Evolutionary conservation across 2,888 invertebrate genomes (phyloP), one percentile per base, ranked within the genome.

Genomic region (Rotaria magnacalcarata): DNA sequence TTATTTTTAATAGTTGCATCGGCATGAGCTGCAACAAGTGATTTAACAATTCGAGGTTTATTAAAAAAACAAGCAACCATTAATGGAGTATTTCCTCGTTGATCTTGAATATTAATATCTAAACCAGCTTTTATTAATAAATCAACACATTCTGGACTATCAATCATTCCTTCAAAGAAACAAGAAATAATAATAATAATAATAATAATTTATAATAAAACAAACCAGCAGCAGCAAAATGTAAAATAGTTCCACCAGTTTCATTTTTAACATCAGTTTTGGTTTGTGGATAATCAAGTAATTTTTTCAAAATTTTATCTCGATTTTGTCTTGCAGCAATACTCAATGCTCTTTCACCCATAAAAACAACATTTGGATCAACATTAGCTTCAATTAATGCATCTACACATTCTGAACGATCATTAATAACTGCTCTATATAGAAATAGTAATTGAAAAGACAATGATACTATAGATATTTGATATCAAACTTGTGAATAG

Each of bases 11-110:
- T 14, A 34, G 84, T 24, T 84, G 5, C 19, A 85, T 87, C 87
- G 24, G 85, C 85, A 5, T 85, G 84, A 52, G 67, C 27, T 19
- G 54, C 47, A 75, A 87, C 86, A n/a, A 87, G 27, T 34, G 67
- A 80, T 27, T 54, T 43, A 43, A 87, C 47, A 50, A 87, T 87
- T 27, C 84, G 84, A 24, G 87, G 87, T 60, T 87, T 87, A 60
- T 86, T 87, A 19, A 87, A 87, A 80, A 87, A 87, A 56, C 84
- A 47, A 21, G 87, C 85, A 21, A 87, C 87, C 87, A 87, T 87
- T 41, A 84, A 58, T 14, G 87, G 60, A 4, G 87, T 84, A 41
- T 87, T 87, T n/a, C 75, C 56, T 84, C 60, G 54, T 27, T 54
- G 34, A 86, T 87, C 87, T 50, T 75, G 75, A 11, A 56, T 52